Base-by-base conservation (phyloP, 2,113 vertebrate species). In the Gambusia affinis region DNA sequence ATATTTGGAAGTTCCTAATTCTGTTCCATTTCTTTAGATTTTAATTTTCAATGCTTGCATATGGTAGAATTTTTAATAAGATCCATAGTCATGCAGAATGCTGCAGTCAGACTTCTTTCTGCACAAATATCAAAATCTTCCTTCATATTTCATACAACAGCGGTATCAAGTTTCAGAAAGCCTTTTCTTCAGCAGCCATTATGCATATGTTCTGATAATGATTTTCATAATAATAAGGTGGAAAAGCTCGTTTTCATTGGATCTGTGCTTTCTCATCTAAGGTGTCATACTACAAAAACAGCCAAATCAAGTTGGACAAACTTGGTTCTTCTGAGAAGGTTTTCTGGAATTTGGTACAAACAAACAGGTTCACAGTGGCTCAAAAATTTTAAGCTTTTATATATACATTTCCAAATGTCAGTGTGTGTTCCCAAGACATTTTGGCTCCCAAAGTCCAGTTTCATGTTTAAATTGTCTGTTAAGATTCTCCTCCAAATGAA, bases 1-100 rank as follows among this genome's bases (percentile, higher is more conserved):
- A 94, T 95, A 93, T 94, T 93, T 93, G 88, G 61, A 75, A 78
- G 10, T 65, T 76, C 35, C 60, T 60, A 76, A 72, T n/a, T 28
- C 19, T 60, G 22, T 47, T 64, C 75, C 77, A 88, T 86, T 71
- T 77, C 64, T 88, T 76, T 67, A 73, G 67, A 42, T 78, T 76
- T 73, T 42, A 51, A 83, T 80, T 70, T 76, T 81, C 64, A 85
- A 65, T 90, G 88, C 75, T 83, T 91, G 88, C 87, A 83, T 35
- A 64, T 83, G 65, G 54, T 63, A 67, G 68, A 28, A 63, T 75
- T 79, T 33, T 83, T 28, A 33, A 33, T 74, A 64, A 73, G 73
- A 75, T 70, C 60, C 75, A 79, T 72, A 79, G 73, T 67, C 76
- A 80, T 71, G 65, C 47, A 68, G 24, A 42, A 42, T 14, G 61